Percentiles rank a stretch among this genome's conserved stretches.
phyloP scores from a whole-genome alignment of 2,113 vertebrate species.

The Reinhardtius hippoglossoides region DNA sequence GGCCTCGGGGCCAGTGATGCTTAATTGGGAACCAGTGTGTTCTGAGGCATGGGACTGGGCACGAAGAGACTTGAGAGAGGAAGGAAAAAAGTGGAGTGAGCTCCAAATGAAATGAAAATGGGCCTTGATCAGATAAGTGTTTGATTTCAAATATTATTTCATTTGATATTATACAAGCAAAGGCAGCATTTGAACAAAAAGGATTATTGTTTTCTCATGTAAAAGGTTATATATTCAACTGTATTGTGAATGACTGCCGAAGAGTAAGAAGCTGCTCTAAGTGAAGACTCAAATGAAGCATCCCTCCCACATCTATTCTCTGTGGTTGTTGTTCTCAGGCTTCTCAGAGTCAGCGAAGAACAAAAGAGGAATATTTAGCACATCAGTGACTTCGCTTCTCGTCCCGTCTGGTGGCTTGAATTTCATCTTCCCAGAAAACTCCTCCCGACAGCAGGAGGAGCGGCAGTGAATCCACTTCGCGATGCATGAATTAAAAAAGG shows the following conservation, averaged over 20 bases:
- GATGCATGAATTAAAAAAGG: constrained; percentile 26
- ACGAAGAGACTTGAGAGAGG: no score
- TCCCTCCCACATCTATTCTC: neutral
- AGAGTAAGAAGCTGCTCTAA: neutral
- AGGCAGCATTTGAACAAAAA: no score
- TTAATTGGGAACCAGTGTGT: no score
- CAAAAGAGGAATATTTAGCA: constrained; percentile 38
- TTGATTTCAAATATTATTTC: no score
- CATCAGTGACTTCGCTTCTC: neutral
- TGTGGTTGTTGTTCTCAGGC: constrained; percentile 7
- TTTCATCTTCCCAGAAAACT: constrained; percentile 15
- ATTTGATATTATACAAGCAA: no score
- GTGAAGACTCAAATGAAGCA: constrained; percentile 10
- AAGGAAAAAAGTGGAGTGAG: no score
- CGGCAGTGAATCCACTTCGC: constrained; percentile 11
- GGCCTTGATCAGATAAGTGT: no score
- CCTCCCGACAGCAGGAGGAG: constrained; percentile 2
- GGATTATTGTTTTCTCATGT: no score
- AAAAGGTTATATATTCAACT: neutral
- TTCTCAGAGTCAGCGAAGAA: constrained; percentile 8
- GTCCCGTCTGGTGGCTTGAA: constrained; percentile 1
- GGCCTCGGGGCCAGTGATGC: neutral
- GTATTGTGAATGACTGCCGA: neutral
- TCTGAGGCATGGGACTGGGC: no score
- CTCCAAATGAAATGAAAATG: no score